Evolutionary conservation across 2,888 invertebrate species (phyloP), one percentile per base, ranked within the genome.

Genomic region (Liodrosophila aerea): DNA sequence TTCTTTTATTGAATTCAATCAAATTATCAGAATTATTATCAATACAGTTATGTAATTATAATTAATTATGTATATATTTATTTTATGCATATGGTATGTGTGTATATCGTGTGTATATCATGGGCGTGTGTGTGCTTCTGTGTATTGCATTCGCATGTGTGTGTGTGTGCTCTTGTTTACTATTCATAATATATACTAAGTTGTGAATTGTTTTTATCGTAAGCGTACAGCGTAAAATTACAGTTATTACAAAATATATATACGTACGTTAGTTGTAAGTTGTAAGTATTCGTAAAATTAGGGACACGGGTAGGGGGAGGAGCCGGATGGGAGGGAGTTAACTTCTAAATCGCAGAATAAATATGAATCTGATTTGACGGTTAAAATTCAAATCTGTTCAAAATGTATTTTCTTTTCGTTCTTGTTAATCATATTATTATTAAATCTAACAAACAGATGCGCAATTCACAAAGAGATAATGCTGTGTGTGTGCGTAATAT

Each of bases 1-100:
- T 69, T 71, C 71, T 71, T 69, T 58, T 62, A 62, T 69, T 69
- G 53, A 72, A 62, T 73, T 69, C 62, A 72, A 62, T 73, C 52
- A 57, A 66, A 46, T 72, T 54, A 72, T 61, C 53, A 39, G 53
- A 62, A 64, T 52, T 22, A 45, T 50, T 58, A 64, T 49, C 22
- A 22, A 22, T 22, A 22, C 22, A 22, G 5, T 22, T 33, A 41
- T 34, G 43, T 73, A 69, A 57, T 53, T 67, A 62, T 52, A 58
- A 47, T 53, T 69, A 72, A 61, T 61, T 72, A 73, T 72, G 61
- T 40, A 62, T 62, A 33, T 67, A 53, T 41, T 40, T 71, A 54
- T 22, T 22, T 22, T 22, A n/a, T n/a, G n/a, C n/a, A n/a, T 37
- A 36, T 18, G 67, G 52, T 57, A 72, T 62, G 62, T 52, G 36